Percentiles rank a stretch among this genome's conserved stretches.
phyloP scores from a whole-genome alignment of 2,888 invertebrate species.

The Zaprionus obscuricornis region DNA sequence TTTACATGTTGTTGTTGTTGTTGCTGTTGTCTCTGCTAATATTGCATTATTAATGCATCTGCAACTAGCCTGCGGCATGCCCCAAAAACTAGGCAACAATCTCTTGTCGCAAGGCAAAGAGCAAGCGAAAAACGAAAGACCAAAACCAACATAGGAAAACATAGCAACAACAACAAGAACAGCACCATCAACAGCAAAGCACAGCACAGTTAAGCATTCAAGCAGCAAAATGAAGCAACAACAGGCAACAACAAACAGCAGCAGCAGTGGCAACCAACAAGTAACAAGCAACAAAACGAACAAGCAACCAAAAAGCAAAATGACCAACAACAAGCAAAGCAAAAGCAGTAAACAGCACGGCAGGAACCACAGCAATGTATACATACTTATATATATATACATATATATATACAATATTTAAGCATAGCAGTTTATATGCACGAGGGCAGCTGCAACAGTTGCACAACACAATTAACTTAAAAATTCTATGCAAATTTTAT shows the following conservation, averaged over 20 bases:
- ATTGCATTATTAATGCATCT: slow-evolving; percentile 72
- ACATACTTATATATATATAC: background rate
- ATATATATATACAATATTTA: background rate
- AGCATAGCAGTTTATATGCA: too few relatives aligned
- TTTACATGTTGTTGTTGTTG: background rate
- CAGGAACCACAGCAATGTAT: background rate
- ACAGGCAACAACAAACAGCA: background rate
- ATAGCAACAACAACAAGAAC: slow-evolving; percentile 14
- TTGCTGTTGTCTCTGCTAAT: slow-evolving; percentile 37
- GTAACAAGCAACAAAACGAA: too few relatives aligned
- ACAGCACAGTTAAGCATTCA: too few relatives aligned
- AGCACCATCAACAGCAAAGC: slow-evolving; percentile 1
- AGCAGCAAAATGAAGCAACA: slow-evolving; percentile 3
- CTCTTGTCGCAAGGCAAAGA: slow-evolving; percentile 7
- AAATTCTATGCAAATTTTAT: too few relatives aligned
- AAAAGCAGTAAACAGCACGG: too few relatives aligned
- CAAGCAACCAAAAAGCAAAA: too few relatives aligned
- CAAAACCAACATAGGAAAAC: slow-evolving; percentile 22
- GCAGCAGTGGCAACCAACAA: too few relatives aligned
- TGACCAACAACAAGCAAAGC: too few relatives aligned
- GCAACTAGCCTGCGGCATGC: slow-evolving; percentile 37
- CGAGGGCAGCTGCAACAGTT: too few relatives aligned
- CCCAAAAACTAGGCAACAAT: slow-evolving; percentile 30
- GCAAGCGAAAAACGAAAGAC: background rate
- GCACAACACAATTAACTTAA: too few relatives aligned